phyloP scores from a whole-genome alignment of 2,113 vertebrate species.

The Actenoides lindsayi region DNA sequence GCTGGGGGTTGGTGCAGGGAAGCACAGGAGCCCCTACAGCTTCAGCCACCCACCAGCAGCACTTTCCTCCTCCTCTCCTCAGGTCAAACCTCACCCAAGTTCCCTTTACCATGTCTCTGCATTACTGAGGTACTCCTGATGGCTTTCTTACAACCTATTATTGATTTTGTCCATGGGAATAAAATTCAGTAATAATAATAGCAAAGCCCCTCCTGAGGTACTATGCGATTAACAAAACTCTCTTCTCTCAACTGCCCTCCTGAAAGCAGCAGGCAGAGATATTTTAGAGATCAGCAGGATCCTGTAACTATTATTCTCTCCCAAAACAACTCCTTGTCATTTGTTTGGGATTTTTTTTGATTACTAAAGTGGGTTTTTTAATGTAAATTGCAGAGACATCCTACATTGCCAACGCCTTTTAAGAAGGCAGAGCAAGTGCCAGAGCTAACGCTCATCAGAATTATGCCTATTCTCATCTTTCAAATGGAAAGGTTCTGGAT shows the following conservation, averaged over 20 bases:
- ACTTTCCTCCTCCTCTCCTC: background rate
- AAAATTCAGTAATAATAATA: background rate
- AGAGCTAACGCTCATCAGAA: background rate
- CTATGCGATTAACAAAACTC: background rate
- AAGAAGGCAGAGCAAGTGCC: background rate
- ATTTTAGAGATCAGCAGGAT: background rate
- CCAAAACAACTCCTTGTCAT: background rate
- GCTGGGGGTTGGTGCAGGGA: background rate
- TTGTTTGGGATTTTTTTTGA: accelerated
- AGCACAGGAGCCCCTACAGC: accelerated
- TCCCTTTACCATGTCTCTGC: accelerated
- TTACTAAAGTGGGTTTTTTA: background rate
- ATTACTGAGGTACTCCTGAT: background rate
- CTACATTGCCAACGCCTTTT: background rate
- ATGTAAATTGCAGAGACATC: background rate
- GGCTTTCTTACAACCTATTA: background rate
- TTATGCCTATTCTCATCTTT: background rate
- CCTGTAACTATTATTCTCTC: background rate
- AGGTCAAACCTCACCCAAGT: background rate
- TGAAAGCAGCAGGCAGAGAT: background rate
- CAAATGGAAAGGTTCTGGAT: background rate
- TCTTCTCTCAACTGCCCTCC: background rate
- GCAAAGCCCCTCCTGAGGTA: background rate
- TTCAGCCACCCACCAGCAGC: accelerated
- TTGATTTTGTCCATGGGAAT: background rate